Percentiles rank a stretch among this genome's conserved stretches.
These are phyloP conservation scores for Tiliacea aurago DNA, from an alignment of 2,888 invertebrate genomes.

Conservation along the genomic window DNA sequence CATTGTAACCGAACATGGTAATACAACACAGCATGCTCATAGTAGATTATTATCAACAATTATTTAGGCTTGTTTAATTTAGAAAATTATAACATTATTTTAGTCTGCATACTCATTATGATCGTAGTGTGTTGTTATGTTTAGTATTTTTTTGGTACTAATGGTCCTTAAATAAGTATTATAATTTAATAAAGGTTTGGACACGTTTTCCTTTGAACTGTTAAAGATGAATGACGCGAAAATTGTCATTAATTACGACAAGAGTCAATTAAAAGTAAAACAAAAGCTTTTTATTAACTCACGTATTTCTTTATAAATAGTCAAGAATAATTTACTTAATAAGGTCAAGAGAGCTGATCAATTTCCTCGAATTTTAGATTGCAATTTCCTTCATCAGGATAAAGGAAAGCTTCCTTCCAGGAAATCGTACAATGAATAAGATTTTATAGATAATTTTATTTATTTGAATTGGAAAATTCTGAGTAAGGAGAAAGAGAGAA, in stretches of 20 bases:
- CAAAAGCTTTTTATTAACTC: neutral
- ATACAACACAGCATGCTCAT: neutral
- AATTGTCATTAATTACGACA: neutral
- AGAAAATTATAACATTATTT: no score
- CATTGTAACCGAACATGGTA: conserved; percentile 20
- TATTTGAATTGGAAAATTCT: neutral
- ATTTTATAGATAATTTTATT: conserved; percentile 15
- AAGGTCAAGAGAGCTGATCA: conserved; percentile 27
- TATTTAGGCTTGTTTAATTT: neutral
- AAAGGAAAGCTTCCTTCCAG: conserved; percentile 10
- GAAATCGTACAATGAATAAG: conserved; percentile 17
- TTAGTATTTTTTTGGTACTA: neutral
- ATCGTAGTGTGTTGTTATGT: neutral
- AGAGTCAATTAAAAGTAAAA: neutral
- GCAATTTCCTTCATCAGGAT: conserved; percentile 38
- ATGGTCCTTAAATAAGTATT: neutral
- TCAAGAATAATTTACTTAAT: conserved; percentile 2
- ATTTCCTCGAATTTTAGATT: conserved; percentile 40
- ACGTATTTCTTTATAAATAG: neutral
- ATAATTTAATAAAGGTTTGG: neutral
- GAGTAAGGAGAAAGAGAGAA: neutral
- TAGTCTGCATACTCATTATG: no score
- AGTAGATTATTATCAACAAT: conserved; percentile 4
- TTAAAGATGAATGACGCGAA: neutral
- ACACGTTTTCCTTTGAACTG: neutral